Conservation (phyloP, 2,888 invertebrate species). For the Epiblema foenella region DNA sequence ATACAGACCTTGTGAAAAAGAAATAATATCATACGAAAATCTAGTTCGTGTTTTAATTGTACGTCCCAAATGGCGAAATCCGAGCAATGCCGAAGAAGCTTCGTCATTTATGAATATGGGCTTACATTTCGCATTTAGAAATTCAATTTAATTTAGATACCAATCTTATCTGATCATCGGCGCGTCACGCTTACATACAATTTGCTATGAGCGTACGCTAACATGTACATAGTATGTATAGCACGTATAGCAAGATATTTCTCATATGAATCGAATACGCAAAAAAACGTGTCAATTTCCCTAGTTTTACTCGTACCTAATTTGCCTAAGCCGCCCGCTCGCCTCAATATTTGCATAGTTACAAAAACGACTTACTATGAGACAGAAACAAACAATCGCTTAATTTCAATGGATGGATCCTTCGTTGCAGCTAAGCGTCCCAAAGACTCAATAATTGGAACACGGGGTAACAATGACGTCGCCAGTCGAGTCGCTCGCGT, state of each 20-base stretch:
- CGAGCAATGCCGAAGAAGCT: background rate
- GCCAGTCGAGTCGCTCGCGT: slow-evolving; percentile 11
- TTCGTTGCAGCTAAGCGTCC: slow-evolving; percentile 11
- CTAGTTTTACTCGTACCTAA: background rate
- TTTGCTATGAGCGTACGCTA: background rate
- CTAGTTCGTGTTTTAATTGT: background rate
- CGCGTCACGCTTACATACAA: background rate
- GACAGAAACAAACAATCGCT: background rate
- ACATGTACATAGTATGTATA: background rate
- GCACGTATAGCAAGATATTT: background rate
- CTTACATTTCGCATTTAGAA: background rate
- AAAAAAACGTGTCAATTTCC: background rate
- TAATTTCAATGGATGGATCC: background rate
- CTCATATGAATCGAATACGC: background rate
- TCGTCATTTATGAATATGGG: background rate
- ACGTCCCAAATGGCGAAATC: background rate
- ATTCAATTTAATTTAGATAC: background rate
- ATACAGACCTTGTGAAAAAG: too few relatives aligned
- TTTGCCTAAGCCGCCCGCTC: background rate
- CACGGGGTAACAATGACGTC: slow-evolving; percentile 26
- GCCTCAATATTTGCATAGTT: background rate
- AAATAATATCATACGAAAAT: too few relatives aligned
- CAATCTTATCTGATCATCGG: background rate
- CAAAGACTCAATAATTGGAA: slow-evolving; percentile 30
- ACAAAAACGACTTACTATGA: background rate